A percentile compares a stretch with the other conserved stretches of the same genome.
These are phyloP conservation scores for Squalus acanthias DNA, from an alignment of 2,797 vertebrate species.

Conservation along the genomic window DNA sequence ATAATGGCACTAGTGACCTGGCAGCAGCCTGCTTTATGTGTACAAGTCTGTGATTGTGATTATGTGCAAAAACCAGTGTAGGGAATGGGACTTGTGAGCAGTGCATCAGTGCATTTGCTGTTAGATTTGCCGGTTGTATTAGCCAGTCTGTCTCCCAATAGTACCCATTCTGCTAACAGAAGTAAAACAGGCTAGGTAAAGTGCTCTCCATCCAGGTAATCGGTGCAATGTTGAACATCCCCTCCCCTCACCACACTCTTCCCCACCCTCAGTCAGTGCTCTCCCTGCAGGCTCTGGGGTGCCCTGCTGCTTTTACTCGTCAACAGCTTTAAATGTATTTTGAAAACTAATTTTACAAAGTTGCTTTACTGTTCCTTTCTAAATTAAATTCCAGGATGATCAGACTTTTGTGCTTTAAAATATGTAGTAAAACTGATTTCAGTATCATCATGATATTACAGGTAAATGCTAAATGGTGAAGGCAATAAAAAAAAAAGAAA, in stretches of 20 bases:
- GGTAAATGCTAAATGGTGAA: background rate
- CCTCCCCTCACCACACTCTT: background rate
- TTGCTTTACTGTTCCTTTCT: background rate
- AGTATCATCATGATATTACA: background rate
- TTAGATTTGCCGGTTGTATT: background rate
- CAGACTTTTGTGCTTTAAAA: background rate
- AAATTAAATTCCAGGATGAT: background rate
- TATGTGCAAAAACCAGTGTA: background rate
- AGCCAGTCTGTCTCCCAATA: background rate
- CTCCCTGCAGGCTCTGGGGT: background rate
- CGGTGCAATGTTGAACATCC: background rate
- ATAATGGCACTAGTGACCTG: background rate
- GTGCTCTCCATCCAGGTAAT: background rate
- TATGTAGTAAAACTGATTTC: background rate
- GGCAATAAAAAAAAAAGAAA: background rate
- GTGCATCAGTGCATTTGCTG: background rate
- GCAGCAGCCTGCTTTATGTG: background rate
- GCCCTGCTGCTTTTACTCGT: background rate
- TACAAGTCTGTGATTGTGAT: background rate
- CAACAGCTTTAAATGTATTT: background rate
- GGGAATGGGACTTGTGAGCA: background rate
- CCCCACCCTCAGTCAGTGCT: background rate
- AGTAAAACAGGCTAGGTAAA: no score
- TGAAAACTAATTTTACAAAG: background rate
- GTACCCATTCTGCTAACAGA: no score